Percentiles rank a stretch among this genome's conserved stretches.
Evolutionary conservation across 2,888 invertebrate genomes (phyloP).

Genomic region (Stenodera caucasica): DNA sequence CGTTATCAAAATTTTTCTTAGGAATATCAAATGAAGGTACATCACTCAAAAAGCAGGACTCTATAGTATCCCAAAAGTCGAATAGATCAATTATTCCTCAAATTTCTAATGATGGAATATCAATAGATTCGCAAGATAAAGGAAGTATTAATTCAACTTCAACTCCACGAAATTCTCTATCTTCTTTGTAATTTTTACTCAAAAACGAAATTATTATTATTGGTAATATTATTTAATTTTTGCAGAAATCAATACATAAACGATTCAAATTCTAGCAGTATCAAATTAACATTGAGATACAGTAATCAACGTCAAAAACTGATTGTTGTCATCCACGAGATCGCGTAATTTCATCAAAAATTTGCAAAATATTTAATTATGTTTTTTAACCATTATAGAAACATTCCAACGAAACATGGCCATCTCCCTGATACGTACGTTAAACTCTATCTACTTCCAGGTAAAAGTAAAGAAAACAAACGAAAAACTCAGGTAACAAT

Average conservation of each 20-base stretch:
- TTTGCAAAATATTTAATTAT: too few species aligned
- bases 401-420: constrained; percentile 77
- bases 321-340: constrained; percentile 81
- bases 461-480: constrained; percentile 80
- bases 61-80: neutral
- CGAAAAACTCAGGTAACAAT: constrained; percentile 73
- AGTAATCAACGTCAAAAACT: constrained; percentile 80
- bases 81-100: neutral
- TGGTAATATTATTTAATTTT: too few species aligned
- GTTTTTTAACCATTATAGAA: too few species aligned
- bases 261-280: constrained; percentile 67
- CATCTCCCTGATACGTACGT: constrained; percentile 90
- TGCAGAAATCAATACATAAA: constrained; percentile 40
- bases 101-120: neutral
- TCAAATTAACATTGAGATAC: constrained; percentile 82
- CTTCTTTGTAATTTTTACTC: neutral
- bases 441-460: constrained; percentile 82
- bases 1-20: too few species aligned
- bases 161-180: neutral
- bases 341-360: constrained; percentile 66
- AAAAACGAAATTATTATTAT: too few species aligned
- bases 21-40: too few species aligned
- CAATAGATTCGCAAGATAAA: neutral
- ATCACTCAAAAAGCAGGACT: neutral
- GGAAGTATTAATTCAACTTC: neutral